Evolutionary conservation across 2,113 vertebrate genomes (phyloP), one percentile per base, ranked within the genome.

Genomic region (Conger conger): DNA sequence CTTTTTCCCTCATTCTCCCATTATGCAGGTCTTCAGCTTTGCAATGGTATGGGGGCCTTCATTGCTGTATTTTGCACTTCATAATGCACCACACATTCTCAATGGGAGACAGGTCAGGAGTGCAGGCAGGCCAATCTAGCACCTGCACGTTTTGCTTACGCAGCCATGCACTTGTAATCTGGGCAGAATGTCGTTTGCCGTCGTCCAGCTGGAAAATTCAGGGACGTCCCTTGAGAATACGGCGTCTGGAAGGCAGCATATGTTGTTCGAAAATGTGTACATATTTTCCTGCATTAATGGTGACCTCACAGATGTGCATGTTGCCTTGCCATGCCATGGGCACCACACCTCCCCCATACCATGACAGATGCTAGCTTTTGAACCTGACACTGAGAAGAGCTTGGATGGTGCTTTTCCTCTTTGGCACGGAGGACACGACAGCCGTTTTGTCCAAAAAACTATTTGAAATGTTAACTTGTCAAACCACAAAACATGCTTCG

Each of bases 261-360:
- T 78, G 54, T 57, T 57, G 76, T 16, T 78, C n/a, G n/a, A n/a
- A 78, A 78, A 78, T 6, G 3, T 37, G 35, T 2, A 78, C 17
- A 11, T 78, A 36, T 2, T 78, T 9, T 16, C 37, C 18, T 7
- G 76, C 18, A 3, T 37, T 78, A 78, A 78, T 76, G 73, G 73
- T 76, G 11, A 7, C 73, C 27, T 33, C 23, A 76, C 23, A 76
- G 73, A 76, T 76, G 23, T 76, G 73, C 73, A 76, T 4, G 73
- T 76, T 76, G 30, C 73, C 33, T n/a, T n/a, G n/a, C n/a, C 73
- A 76, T 76, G 33, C 73, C 73, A 76, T 18, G 60, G 60, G 60
- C 60, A 16, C 53, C 27, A 30, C 73, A 76, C n/a, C n/a, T n/a
- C 73, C 73, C 15, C 76, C 9, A 79, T 36, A 79, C 35, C 35